Evolutionary conservation across 2,888 invertebrate species (phyloP), one percentile per base, ranked within the genome.

Genomic region (Drosophila quasianomalipes): DNA sequence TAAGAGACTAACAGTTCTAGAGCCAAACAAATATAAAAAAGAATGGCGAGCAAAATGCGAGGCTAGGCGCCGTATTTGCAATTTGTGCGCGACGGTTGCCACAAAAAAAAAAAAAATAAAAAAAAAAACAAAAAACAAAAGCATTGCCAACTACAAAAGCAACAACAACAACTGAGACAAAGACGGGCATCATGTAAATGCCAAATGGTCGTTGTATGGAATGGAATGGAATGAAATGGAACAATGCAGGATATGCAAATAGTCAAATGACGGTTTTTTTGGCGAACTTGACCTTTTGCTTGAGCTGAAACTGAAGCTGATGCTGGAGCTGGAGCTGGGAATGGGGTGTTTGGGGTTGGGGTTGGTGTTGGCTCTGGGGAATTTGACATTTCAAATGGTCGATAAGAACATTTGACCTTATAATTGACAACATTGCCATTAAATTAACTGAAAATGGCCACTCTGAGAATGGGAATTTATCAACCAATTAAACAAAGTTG

Each of bases 1-100:
- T 30, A 30, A 37, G 41, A 41, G 47, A 3, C 26, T 47, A 64
- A n/a, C 53, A 35, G 44, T 2, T 28, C 35, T 19, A 47, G 62
- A 53, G 52, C 53, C 65, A 53, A 63, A 63, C 67, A 65, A 57
- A 58, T 28, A 57, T 30, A 37, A 7, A 58, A 49, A 47, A 26
- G 53, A 68, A 59, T 61, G 65, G 67, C 55, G 66, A 62, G 54
- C 37, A 62, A 84, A 82, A 82, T 76, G 70, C 62, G 69, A 75
- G 68, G 60, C 66, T 67, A 75, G 85, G 86, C 85, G 82, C 74
- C 83, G 72, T 70, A 81, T 81, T 78, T 78, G 88, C 78, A 82
- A 88, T 88, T 85, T 88, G 82, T 82, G 74, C 58, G 85, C 81
- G 83, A 67, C 72, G 73, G 74, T 83, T 77, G 76, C 79, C 76